Evolutionary conservation across 2,113 vertebrate genomes (phyloP).

Genomic region (Pseudorhombus dupliciocellatus): DNA sequence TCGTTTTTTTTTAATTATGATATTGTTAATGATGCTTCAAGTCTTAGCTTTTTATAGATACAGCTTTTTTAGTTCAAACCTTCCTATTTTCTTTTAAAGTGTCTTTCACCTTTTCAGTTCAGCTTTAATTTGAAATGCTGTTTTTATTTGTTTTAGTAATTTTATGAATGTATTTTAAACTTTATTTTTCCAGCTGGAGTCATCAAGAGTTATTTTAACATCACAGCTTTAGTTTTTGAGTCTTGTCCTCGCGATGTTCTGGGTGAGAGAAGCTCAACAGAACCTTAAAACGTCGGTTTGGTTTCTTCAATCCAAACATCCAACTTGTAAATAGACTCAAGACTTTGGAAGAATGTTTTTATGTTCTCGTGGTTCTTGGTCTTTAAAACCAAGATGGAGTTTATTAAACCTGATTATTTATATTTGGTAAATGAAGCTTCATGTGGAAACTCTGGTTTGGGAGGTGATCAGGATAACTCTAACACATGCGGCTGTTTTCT

Average conservation of each 20-base stretch:
- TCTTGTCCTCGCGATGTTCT: not conserved
- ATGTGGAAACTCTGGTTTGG: conserved; percentile 57
- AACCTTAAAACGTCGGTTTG: not conserved
- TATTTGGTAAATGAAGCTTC: conserved; percentile 45
- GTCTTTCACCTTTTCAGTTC: too few species aligned
- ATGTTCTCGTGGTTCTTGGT: conserved; percentile 8
- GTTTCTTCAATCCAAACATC: not conserved
- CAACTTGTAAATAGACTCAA: not conserved
- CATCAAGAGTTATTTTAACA: not conserved
- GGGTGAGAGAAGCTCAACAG: not conserved
- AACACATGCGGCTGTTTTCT: conserved; percentile 39
- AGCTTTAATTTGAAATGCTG: not conserved
- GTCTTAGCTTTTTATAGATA: too few species aligned
- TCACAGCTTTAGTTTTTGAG: not conserved
- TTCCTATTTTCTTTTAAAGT: too few species aligned
- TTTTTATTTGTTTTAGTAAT: too few species aligned
- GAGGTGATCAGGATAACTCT: conserved; percentile 13
- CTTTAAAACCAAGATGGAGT: conserved; percentile 19
- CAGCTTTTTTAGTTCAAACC: too few species aligned
- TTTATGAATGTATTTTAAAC: too few species aligned
- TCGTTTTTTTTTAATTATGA: too few species aligned
- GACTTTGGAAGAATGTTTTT: not conserved
- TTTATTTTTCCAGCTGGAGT: too few species aligned
- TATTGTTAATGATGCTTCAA: too few species aligned
- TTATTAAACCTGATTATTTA: conserved; percentile 22